Percentiles rank a stretch among this genome's conserved stretches.
Evolutionary conservation across 2,797 vertebrate species (phyloP).

Genomic region (Pelochelys cantorii): DNA sequence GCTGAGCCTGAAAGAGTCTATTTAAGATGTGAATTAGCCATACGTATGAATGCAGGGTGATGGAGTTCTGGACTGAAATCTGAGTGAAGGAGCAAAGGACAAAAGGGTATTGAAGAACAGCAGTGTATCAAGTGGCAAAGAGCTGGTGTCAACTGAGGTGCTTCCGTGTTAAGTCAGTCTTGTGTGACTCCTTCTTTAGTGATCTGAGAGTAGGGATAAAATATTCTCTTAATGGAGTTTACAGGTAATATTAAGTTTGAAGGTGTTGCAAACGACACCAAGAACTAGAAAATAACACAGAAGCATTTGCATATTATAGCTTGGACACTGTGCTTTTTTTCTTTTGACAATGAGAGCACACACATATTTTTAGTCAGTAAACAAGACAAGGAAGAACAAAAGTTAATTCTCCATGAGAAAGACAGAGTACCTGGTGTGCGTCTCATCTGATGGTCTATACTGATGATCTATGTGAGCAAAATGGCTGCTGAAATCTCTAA

Average conservation of each 20-base stretch:
- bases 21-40: slow-evolving; percentile 33
- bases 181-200: neutral
- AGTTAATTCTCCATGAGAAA: neutral
- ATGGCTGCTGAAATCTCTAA: neutral
- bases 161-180: slow-evolving; percentile 13
- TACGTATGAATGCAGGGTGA: neutral
- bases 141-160: neutral
- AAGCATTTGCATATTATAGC: neutral
- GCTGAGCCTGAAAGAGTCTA: neutral
- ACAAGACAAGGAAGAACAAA: neutral
- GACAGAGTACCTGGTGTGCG: neutral
- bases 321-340: neutral
- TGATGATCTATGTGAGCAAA: neutral
- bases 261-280: neutral
- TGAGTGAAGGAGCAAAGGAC: neutral
- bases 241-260: neutral
- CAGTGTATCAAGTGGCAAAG: slow-evolving; percentile 18
- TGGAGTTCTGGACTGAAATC: slow-evolving; percentile 5
- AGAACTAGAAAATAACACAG: neutral
- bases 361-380: neutral
- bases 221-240: neutral
- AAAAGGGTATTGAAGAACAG: neutral
- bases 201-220: neutral
- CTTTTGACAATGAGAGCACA: neutral
- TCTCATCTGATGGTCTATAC: neutral